Conservation (phyloP, 2,113 vertebrate species). For the Sciurus niger region DNA sequence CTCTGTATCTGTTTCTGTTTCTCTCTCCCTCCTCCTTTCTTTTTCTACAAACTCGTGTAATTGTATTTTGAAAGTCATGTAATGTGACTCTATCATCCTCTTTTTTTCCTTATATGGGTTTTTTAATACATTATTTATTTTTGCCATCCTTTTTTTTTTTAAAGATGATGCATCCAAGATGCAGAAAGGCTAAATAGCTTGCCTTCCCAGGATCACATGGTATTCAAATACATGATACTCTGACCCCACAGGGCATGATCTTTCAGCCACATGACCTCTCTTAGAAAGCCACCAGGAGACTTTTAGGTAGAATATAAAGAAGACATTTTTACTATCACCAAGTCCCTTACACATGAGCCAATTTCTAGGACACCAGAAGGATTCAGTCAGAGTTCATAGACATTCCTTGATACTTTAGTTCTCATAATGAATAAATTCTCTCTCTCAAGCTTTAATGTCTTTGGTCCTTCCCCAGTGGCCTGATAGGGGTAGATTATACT, state of each 20-base stretch:
- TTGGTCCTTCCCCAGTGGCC: constrained; percentile 83
- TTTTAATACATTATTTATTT: no score
- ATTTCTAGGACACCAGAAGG: constrained; percentile 18
- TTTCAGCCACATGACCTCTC: background rate
- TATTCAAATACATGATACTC: background rate
- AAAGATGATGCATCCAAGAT: background rate
- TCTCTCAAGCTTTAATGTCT: constrained; percentile 88
- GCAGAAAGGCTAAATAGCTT: background rate
- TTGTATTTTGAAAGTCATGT: background rate
- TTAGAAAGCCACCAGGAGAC: constrained; percentile 17
- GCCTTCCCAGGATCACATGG: background rate
- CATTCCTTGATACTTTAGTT: constrained; percentile 82
- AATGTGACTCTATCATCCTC: background rate
- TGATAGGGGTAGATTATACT: constrained; percentile 90
- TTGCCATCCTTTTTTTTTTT: background rate
- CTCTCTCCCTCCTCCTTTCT: no score
- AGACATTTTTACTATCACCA: background rate
- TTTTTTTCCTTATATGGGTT: no score
- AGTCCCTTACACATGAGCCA: background rate
- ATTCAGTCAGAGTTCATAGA: constrained; percentile 91
- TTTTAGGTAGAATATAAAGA: background rate
- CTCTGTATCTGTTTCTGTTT: background rate
- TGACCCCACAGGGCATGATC: background rate
- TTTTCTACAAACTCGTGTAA: background rate
- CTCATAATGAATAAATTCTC: constrained; percentile 90